A percentile compares a stretch with the other conserved stretches of the same genome.
These are phyloP conservation scores for Tetanocera ferruginea DNA, from an alignment of 2,888 invertebrate genomes.

Conservation along the genomic window DNA sequence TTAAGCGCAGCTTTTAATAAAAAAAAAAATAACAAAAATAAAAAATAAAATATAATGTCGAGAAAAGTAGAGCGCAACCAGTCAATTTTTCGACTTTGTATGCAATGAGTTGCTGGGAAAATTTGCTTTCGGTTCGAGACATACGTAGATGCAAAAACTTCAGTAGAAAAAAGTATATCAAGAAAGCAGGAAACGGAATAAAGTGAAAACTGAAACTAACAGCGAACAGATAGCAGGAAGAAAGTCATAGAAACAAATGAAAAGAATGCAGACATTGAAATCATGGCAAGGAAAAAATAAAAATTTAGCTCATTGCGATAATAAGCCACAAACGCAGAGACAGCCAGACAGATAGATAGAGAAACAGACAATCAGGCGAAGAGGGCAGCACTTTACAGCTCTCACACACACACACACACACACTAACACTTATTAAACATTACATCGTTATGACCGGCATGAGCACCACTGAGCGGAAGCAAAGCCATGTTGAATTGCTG, in stretches of 20 bases:
- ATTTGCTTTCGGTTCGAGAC: not conserved
- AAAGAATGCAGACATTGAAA: constrained; percentile 2
- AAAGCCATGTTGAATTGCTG: not conserved
- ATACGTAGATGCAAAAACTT: not conserved
- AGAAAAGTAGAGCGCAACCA: not conserved
- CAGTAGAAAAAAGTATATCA: not conserved
- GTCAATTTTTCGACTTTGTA: not conserved
- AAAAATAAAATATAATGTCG: not conserved
- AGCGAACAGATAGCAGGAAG: not conserved
- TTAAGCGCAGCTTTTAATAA: not conserved
- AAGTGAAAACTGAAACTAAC: not conserved
- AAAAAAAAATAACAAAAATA: not conserved
- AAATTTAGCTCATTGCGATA: not conserved
- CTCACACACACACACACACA: not conserved
- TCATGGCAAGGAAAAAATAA: not conserved
- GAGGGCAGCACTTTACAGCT: no score
- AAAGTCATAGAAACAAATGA: not conserved
- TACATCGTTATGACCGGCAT: not conserved
- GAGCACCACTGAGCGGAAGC: not conserved
- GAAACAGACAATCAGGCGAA: not conserved
- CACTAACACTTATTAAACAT: not conserved
- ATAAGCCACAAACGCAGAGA: not conserved
- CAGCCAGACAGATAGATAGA: not conserved
- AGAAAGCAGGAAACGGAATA: not conserved
- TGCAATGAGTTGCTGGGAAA: not conserved